Conservation (phyloP, 2,888 invertebrate species). For the Tribolium freemani region DNA sequence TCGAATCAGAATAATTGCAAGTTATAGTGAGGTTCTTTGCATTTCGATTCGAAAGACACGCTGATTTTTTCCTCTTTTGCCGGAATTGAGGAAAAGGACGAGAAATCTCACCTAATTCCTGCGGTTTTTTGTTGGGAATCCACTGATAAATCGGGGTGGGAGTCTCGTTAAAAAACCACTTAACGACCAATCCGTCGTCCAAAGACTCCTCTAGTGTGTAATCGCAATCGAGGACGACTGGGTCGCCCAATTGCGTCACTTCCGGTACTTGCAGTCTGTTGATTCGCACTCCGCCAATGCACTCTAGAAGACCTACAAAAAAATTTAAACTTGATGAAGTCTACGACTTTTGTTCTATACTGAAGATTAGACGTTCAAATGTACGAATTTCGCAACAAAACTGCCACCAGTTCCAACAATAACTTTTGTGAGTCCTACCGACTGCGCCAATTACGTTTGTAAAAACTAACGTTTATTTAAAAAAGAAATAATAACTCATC, state of each 20-base stretch:
- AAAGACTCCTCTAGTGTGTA: conserved; percentile 66
- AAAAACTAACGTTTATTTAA: too few species aligned
- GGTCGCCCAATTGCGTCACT: conserved; percentile 66
- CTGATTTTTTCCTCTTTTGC: background rate
- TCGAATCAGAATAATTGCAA: conserved; percentile 25
- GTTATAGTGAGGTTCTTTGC: conserved; percentile 1
- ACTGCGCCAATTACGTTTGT: too few species aligned
- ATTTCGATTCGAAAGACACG: conserved; percentile 7
- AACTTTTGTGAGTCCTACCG: too few species aligned
- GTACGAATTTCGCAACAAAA: too few species aligned
- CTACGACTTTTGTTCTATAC: too few species aligned
- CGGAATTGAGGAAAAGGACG: background rate
- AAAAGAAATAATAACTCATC: too few species aligned
- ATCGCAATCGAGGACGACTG: conserved; percentile 72
- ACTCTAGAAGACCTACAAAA: conserved; percentile 34
- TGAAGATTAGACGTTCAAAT: too few species aligned
- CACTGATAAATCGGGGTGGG: conserved; percentile 72
- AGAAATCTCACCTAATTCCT: conserved; percentile 66
- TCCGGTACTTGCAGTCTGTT: conserved; percentile 65
- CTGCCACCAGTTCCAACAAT: too few species aligned
- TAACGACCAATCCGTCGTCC: conserved; percentile 71
- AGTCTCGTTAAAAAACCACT: conserved; percentile 71
- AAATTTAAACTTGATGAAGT: too few species aligned
- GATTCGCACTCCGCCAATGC: conserved; percentile 56
- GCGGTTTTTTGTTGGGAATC: conserved; percentile 70